Evolutionary conservation across 37 sponge, comb jelly and placozoan species (phyloP).

Genomic region (Spongia lamella): DNA sequence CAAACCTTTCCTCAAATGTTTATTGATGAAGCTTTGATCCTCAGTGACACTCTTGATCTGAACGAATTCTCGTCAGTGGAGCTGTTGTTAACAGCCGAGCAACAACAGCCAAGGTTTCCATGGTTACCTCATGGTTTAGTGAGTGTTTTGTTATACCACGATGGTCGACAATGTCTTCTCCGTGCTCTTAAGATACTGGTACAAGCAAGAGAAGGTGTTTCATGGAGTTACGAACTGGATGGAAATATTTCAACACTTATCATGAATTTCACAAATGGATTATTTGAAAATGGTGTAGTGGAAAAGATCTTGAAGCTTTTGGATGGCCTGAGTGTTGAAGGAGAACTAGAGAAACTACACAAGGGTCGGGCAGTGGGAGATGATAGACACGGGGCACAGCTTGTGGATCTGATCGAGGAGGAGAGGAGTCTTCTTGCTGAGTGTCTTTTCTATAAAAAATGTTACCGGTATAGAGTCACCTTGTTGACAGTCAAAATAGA

Average conservation of each 20-base stretch:
- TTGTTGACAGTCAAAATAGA: too few species aligned
- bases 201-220: slow-evolving; percentile 72
- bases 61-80: slow-evolving; percentile 91
- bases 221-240: slow-evolving; percentile 69
- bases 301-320: slow-evolving; percentile 70
- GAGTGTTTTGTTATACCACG: slow-evolving; percentile 89
- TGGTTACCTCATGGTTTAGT: slow-evolving; percentile 78
- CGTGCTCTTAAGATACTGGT: slow-evolving; percentile 69
- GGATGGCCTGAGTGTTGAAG: slow-evolving; percentile 43
- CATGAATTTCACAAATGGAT: slow-evolving; percentile 60
- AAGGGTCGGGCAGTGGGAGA: slow-evolving; percentile 71
- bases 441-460: slow-evolving; percentile 77
- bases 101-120: slow-evolving; percentile 89
- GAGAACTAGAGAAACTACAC: slow-evolving; percentile 64
- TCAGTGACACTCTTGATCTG: slow-evolving; percentile 91
- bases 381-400: slow-evolving; percentile 49
- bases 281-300: slow-evolving; percentile 71
- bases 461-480: too few species aligned
- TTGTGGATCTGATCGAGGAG: slow-evolving; percentile 72
- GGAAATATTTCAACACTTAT: slow-evolving; percentile 31
- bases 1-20: slow-evolving; percentile 71
- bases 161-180: slow-evolving; percentile 75
- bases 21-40: slow-evolving; percentile 79
- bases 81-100: slow-evolving; percentile 88
- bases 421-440: slow-evolving; percentile 70